Base-by-base conservation (phyloP, 2,113 vertebrate genomes). In the Syngnathoides biaculeatus region DNA sequence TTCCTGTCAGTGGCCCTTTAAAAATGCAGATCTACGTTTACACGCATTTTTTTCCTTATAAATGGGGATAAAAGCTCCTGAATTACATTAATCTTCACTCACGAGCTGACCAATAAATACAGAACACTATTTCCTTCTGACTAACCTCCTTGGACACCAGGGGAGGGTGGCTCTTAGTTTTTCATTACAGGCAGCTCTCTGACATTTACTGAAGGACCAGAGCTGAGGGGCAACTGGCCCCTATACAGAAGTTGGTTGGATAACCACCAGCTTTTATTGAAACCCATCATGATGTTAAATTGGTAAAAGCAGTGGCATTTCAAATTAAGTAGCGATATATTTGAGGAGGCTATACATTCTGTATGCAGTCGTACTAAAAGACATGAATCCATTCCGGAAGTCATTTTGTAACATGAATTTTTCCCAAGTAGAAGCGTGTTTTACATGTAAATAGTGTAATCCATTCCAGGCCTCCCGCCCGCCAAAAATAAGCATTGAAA, bases 191-290 rank as follows among this genome's bases (percentile, higher is more conserved):
- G 0, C 14, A 47, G 56, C 10, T 60, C 39, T 57, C 68, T 62
- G 62, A 76, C 45, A 69, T 43, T 55, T 68, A 65, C 61, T 42
- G 52, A 79, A 68, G 43, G 47, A 47, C 68, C 39, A 14, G 64
- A 35, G 40, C 58, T 68, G 17, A n/a, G n/a, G 64, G 22, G 20
- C 8, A 35, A 30, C 52, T 42, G 13, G 45, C 53, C 69, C 48
- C 27, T 24, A 27, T 13, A 35, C n/a, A 27, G 27, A 64, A 22
- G 61, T 43, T 47, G 42, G 47, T 59, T 48, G 1, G 7, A 52
- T 7, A 69, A 30, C 63, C 20, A 13, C 8, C 20, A 43, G 56
- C 55, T 72, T 71, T 61, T 10, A 60, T 63, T 60, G 55, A 14
- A 64, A 57, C 40, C 26, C 64, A 48, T 55, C 14, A 11, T 27